Conservation (phyloP, 2,888 invertebrate species). For the Listrodromus nycthemerus region DNA sequence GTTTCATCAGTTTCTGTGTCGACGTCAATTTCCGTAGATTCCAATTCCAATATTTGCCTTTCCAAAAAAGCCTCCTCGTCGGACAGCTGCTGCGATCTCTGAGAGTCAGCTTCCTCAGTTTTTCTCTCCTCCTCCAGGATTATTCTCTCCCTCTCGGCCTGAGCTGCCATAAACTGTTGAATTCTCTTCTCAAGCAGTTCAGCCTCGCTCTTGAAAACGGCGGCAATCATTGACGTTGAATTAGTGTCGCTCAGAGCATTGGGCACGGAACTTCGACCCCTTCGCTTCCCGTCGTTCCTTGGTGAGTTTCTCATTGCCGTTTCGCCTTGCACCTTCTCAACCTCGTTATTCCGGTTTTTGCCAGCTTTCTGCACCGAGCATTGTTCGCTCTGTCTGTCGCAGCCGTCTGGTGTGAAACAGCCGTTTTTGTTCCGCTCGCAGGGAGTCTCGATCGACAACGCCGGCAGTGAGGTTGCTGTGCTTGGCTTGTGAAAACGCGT, state of each 20-base stretch:
- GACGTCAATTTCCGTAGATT: conserved; percentile 90
- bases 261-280: conserved; percentile 50
- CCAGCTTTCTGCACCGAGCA: conserved; percentile 74
- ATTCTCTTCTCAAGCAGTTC: conserved; percentile 83
- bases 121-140: conserved; percentile 83
- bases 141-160: conserved; percentile 83
- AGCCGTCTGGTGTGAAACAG: conserved; percentile 76
- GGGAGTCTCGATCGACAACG: conserved; percentile 85
- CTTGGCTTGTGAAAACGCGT: conserved; percentile 93
- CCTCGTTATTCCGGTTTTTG: conserved; percentile 75
- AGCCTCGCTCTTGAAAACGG: conserved; percentile 82
- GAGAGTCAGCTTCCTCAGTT: conserved; percentile 90
- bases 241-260: conserved; percentile 75
- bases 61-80: conserved; percentile 92
- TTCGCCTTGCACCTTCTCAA: conserved; percentile 73
- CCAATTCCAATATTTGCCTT: conserved; percentile 91
- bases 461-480: conserved; percentile 93
- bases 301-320: conserved; percentile 70
- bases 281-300: conserved; percentile 67
- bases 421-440: conserved; percentile 78
- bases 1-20: conserved; percentile 94
- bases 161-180: conserved; percentile 83
- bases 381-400: conserved; percentile 71
- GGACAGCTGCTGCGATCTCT: conserved; percentile 88
- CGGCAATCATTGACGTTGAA: conserved; percentile 83